phyloP scores from a whole-genome alignment of 2,797 vertebrate species.

The Chelonia mydas region DNA sequence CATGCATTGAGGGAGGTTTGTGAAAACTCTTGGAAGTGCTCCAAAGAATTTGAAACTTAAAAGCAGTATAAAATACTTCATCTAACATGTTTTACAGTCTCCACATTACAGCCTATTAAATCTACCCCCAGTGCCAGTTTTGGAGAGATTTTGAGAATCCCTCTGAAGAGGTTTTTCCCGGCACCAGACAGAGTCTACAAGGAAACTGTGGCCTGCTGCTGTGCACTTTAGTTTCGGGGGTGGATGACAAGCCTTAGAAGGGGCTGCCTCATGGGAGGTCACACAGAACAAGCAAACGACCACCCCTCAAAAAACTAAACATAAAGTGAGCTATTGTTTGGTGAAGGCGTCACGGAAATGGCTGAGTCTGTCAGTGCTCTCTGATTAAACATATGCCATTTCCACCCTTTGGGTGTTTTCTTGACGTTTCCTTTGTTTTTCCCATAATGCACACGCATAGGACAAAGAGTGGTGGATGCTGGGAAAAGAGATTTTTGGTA shows the following conservation, averaged over 20 bases:
- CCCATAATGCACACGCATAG: not conserved
- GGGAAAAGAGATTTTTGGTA: not conserved
- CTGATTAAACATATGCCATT: rapidly evolving
- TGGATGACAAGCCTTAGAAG: conserved; percentile 12
- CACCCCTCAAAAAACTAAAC: conserved; percentile 35
- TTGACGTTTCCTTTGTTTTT: conserved; percentile 12
- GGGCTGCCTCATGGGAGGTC: conserved; percentile 38
- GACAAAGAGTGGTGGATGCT: rapidly evolving
- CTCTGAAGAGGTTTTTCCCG: conserved; percentile 45
- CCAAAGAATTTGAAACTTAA: conserved; percentile 67
- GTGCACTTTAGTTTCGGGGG: conserved; percentile 37
- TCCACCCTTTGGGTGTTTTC: not conserved
- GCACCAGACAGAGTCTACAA: conserved; percentile 5
- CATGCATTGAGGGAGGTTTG: conserved; percentile 27
- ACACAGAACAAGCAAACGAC: conserved; percentile 5
- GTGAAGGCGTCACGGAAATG: conserved; percentile 1
- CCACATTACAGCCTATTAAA: conserved; percentile 35
- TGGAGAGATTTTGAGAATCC: conserved; percentile 50
- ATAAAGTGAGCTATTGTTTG: not conserved
- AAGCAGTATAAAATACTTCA: conserved; percentile 69
- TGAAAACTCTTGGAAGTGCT: conserved; percentile 50
- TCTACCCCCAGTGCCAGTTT: conserved; percentile 35
- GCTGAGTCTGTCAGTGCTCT: not conserved
- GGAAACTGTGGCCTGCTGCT: not conserved
- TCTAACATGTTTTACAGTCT: conserved; percentile 71